Percentiles rank a stretch among this genome's conserved stretches.
These are phyloP conservation scores for Podotricha telesiphe DNA, from an alignment of 2,888 invertebrate genomes.

Conservation along the genomic window DNA sequence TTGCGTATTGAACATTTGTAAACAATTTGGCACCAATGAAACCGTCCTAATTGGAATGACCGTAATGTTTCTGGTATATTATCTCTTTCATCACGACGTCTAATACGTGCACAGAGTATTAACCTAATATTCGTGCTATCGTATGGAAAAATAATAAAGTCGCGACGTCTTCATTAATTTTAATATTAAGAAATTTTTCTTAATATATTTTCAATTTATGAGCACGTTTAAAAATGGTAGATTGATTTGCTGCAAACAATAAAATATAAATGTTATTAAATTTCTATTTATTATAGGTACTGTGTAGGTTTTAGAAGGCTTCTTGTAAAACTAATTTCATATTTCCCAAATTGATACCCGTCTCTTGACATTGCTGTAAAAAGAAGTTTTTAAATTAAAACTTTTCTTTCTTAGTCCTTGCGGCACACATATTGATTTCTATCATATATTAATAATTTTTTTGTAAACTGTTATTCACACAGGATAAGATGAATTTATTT, in stretches of 20 bases:
- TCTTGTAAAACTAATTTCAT: no score
- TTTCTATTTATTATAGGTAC: not conserved
- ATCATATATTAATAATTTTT: no score
- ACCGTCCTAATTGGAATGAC: not conserved
- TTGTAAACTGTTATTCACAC: no score
- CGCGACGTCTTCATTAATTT: not conserved
- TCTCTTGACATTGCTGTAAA: no score
- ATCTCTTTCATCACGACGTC: conserved; percentile 11
- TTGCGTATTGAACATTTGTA: not conserved
- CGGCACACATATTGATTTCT: no score
- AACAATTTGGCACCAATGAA: not conserved
- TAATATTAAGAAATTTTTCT: conserved; percentile 1
- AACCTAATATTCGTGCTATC: conserved; percentile 12
- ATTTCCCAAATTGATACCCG: no score
- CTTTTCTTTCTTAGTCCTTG: no score
- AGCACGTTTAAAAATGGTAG: not conserved
- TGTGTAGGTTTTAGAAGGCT: not conserved
- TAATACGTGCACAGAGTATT: conserved; percentile 19
- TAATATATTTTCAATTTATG: conserved; percentile 10
- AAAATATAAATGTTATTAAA: not conserved
- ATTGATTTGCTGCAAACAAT: not conserved
- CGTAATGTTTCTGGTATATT: conserved; percentile 18
- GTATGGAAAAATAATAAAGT: conserved; percentile 11
- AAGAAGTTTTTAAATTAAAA: no score
- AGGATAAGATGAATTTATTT: no score